Evolutionary conservation across 2,113 vertebrate species (phyloP).

Genomic region (Passer domesticus): DNA sequence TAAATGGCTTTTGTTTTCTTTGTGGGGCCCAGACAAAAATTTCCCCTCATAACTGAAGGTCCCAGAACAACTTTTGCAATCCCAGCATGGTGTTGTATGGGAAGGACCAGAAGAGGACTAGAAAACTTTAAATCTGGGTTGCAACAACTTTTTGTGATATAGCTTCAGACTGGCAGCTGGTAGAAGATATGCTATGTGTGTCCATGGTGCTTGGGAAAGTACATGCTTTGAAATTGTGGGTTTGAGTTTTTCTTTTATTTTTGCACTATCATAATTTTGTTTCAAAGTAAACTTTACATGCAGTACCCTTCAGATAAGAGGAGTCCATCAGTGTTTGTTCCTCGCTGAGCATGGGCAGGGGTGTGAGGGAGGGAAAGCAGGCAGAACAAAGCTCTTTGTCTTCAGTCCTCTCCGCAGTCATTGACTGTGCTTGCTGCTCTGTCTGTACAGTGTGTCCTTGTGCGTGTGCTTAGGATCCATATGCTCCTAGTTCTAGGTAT

Average conservation of each 20-base stretch:
- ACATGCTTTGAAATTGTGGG: not conserved
- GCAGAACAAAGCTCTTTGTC: constrained; percentile 5
- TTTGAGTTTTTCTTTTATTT: not conserved
- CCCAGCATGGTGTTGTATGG: not conserved
- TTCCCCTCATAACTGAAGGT: not conserved
- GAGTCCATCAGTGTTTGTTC: not conserved
- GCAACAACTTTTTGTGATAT: not conserved
- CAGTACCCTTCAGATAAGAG: not conserved
- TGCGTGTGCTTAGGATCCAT: not conserved
- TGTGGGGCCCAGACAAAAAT: not conserved
- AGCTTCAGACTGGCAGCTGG: not conserved
- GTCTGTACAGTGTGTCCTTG: not conserved
- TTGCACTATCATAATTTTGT: not conserved
- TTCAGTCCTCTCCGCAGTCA: not conserved
- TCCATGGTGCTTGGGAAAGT: not conserved
- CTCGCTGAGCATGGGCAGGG: rapidly evolving
- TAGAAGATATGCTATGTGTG: rapidly evolving
- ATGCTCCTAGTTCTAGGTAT: not conserved
- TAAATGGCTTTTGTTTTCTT: not conserved
- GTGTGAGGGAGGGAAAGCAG: not conserved
- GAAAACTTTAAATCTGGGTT: not conserved
- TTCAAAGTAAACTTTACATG: not conserved
- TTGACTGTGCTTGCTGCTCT: not conserved
- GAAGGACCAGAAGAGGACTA: not conserved
- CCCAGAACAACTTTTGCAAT: not conserved